Conservation (phyloP, 2,888 invertebrate species). For the Protonemura montana region DNA sequence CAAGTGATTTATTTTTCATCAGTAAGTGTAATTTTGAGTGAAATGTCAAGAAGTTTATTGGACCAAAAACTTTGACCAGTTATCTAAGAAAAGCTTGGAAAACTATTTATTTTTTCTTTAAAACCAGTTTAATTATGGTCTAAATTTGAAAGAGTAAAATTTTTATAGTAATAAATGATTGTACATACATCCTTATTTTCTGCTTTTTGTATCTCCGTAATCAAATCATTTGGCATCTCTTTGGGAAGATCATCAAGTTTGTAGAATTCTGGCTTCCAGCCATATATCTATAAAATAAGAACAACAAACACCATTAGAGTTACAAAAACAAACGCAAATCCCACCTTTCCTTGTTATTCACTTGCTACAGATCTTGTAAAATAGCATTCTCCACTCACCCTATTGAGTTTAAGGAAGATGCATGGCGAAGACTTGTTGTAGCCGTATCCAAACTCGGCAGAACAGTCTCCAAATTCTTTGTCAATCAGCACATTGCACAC, state of each 20-base stretch:
- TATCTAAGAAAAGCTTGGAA: no score
- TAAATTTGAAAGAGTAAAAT: no score
- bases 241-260: constrained; percentile 63
- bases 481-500: constrained; percentile 65
- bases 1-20: no score
- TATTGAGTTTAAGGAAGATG: constrained; percentile 84
- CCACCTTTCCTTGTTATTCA: background rate
- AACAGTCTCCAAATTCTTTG: constrained; percentile 63
- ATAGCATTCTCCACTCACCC: constrained; percentile 60
- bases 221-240: constrained; percentile 68
- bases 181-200: constrained; percentile 13
- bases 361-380: background rate
- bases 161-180: background rate
- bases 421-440: constrained; percentile 80
- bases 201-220: constrained; percentile 50
- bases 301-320: background rate
- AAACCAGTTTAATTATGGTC: no score
- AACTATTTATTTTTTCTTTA: no score
- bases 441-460: constrained; percentile 67
- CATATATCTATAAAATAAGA: constrained; percentile 67
- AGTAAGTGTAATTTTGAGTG: no score
- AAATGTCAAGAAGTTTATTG: no score
- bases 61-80: no score
- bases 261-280: constrained; percentile 75
- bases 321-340: background rate